Evolutionary conservation across 2,113 vertebrate species (phyloP).

Genomic region (Heloderma charlesbogerti): DNA sequence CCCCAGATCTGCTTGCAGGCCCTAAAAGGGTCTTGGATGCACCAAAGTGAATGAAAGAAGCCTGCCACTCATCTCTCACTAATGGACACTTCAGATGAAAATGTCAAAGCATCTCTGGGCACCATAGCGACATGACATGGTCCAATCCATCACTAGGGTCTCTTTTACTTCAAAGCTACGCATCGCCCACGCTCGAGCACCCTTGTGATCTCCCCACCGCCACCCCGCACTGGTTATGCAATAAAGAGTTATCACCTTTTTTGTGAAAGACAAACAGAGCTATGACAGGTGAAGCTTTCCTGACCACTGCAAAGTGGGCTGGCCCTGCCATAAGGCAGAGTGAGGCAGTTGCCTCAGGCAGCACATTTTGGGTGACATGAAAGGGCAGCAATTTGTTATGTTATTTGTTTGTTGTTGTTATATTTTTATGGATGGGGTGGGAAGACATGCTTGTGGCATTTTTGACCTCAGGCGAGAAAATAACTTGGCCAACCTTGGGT

Average conservation of each 20-base stretch:
- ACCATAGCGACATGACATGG: neutral
- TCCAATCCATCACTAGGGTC: neutral
- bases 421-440: too few species aligned
- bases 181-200: neutral
- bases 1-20: neutral
- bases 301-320: neutral
- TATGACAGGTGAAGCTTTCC: neutral
- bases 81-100: constrained; percentile 11
- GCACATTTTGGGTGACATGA: too few species aligned
- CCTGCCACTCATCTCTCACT: neutral
- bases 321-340: neutral
- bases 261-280: neutral
- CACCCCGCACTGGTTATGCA: neutral
- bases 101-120: neutral
- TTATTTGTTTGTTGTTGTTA: too few species aligned
- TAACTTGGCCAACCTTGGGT: too few species aligned
- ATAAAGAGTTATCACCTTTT: neutral
- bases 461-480: too few species aligned
- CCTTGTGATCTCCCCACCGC: neutral
- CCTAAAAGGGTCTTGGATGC: too few species aligned
- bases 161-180: neutral
- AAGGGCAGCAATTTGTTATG: too few species aligned
- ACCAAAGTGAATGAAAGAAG: neutral
- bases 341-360: too few species aligned
- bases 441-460: too few species aligned